A percentile compares a stretch with the other conserved stretches of the same genome.
phyloP scores from a whole-genome alignment of 2,113 vertebrate species.

The Piaya cayana region DNA sequence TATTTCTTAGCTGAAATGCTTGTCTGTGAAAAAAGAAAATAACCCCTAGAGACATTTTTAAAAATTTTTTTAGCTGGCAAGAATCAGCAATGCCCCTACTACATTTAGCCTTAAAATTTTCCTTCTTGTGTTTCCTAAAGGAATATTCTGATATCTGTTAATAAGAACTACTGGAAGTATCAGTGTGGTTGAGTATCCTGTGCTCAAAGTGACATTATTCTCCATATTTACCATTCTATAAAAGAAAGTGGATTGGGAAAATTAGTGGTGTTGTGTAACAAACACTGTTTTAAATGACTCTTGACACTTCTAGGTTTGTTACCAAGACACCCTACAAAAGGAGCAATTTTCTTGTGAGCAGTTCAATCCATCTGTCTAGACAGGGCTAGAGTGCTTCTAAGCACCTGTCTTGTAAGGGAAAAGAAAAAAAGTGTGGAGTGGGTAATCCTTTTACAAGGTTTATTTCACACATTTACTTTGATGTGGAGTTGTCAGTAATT shows the following conservation, averaged over 20 bases:
- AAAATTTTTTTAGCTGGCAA: too few species aligned
- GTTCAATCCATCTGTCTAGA: constrained; percentile 31
- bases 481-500: background rate
- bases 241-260: background rate
- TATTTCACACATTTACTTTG: constrained; percentile 14
- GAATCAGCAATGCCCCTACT: background rate
- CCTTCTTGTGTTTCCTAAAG: background rate
- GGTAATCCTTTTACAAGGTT: constrained; percentile 14
- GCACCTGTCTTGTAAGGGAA: background rate
- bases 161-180: background rate
- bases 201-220: background rate
- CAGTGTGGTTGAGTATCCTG: background rate
- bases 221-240: background rate
- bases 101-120: background rate
- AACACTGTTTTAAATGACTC: background rate
- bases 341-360: constrained; percentile 25
- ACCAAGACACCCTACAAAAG: background rate
- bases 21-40: background rate
- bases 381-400: constrained; percentile 2
- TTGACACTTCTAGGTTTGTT: background rate
- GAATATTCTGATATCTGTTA: background rate
- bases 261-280: background rate
- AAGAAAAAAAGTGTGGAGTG: background rate
- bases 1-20: background rate
- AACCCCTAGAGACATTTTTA: background rate